Percentiles rank a stretch among this genome's conserved stretches.
phyloP scores from a whole-genome alignment of 2,888 invertebrate species.

The Dolichopus griseipennis region DNA sequence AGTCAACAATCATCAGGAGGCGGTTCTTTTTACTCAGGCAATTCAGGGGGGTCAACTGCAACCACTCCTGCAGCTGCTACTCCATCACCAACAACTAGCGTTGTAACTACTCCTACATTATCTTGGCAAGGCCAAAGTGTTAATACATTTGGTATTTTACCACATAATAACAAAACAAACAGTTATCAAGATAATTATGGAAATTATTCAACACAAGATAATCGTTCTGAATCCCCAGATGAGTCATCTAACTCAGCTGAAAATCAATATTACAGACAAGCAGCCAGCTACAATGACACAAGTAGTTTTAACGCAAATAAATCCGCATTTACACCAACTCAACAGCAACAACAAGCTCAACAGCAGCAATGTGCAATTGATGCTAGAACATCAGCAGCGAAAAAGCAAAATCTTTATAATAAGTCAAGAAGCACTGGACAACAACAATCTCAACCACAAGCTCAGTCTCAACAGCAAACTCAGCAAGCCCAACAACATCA shows the following conservation, averaged over 20 bases:
- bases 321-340: conserved; percentile 9
- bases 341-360: background rate
- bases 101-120: conserved; percentile 45
- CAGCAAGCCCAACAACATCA: conserved; percentile 10
- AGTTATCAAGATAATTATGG: conserved; percentile 10
- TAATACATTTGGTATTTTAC: conserved; percentile 62
- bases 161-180: conserved; percentile 56
- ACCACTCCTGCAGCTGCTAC: conserved; percentile 27
- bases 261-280: conserved; percentile 12
- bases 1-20: conserved; percentile 7
- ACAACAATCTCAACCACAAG: conserved; percentile 5
- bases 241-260: conserved; percentile 10
- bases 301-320: conserved; percentile 9
- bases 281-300: conserved; percentile 5
- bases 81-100: conserved; percentile 39
- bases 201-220: conserved; percentile 8
- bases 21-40: conserved; percentile 7
- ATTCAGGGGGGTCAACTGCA: conserved; percentile 10
- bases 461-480: background rate
- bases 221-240: conserved; percentile 12
- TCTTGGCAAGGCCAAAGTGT: conserved; percentile 58
- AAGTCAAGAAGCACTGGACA: background rate
- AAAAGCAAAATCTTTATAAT: conserved; percentile 11
- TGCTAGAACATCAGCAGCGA: conserved; percentile 7
- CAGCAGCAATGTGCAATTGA: conserved; percentile 9